A percentile compares a stretch with the other conserved stretches of the same genome.
These are phyloP conservation scores for Rhinichthys osculus DNA, from an alignment of 2,797 vertebrate species.

Conservation along the genomic window DNA sequence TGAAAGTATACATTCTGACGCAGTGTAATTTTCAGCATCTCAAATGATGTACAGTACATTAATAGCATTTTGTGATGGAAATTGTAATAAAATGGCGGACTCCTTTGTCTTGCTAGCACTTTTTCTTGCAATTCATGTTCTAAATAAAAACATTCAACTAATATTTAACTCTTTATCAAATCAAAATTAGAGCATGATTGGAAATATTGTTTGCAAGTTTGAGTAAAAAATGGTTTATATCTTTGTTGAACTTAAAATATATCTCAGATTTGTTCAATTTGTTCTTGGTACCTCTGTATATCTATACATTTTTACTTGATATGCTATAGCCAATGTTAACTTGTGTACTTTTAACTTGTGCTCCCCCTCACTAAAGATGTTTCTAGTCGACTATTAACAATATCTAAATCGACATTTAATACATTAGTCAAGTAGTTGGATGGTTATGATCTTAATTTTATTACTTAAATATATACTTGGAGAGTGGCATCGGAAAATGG, in stretches of 20 bases:
- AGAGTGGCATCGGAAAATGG: neutral
- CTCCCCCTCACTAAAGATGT: neutral
- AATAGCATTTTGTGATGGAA: neutral
- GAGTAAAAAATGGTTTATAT: neutral
- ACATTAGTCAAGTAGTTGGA: neutral
- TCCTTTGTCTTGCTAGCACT: neutral
- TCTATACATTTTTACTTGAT: neutral
- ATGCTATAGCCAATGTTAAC: neutral
- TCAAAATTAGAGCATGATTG: too few species aligned
- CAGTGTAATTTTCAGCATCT: neutral
- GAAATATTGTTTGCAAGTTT: neutral
- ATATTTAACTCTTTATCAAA: neutral
- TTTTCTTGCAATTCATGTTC: too few species aligned
- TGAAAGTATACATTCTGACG: neutral
- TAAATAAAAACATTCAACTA: neutral
- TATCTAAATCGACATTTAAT: too few species aligned
- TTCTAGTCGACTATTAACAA: neutral
- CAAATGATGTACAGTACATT: neutral
- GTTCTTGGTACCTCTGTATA: neutral
- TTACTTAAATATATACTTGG: too few species aligned
- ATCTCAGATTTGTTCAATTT: neutral
- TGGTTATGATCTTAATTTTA: neutral
- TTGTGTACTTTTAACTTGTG: too few species aligned
- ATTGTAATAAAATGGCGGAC: neutral
- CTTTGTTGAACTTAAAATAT: neutral